Conservation (phyloP, 1,140 invertebrate genomes). For the Philaenus spumarius region DNA sequence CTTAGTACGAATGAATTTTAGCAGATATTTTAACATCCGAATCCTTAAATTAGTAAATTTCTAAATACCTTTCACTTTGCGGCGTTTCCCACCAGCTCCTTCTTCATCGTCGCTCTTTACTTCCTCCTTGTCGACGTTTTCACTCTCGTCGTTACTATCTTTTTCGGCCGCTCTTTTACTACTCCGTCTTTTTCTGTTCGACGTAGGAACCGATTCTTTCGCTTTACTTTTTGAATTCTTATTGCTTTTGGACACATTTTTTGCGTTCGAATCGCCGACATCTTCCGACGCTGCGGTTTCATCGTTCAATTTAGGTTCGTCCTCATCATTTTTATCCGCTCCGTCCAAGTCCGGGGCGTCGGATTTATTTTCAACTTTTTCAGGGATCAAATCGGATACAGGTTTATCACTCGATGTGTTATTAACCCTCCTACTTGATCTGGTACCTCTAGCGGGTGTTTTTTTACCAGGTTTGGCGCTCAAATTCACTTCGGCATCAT, state of each 20-base stretch:
- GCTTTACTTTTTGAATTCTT: background rate
- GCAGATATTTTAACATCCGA: too few species aligned
- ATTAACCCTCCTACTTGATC: too few species aligned
- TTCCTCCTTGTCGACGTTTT: background rate
- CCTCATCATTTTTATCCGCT: constrained; percentile 35
- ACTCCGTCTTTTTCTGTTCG: constrained; percentile 4
- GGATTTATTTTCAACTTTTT: background rate
- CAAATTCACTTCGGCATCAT: too few species aligned
- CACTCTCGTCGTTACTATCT: constrained; percentile 6
- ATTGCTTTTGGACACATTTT: background rate
- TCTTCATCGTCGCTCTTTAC: constrained; percentile 28
- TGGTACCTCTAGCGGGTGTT: background rate
- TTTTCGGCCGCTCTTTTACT: background rate
- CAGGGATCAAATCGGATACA: background rate
- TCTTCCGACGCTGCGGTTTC: constrained; percentile 15
- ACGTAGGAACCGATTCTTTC: background rate
- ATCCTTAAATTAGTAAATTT: too few species aligned
- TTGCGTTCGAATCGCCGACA: background rate
- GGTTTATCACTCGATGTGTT: too few species aligned
- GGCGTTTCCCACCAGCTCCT: constrained; percentile 44
- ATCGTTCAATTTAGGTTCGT: constrained; percentile 37
- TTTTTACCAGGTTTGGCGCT: too few species aligned
- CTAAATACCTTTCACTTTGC: constrained; percentile 40
- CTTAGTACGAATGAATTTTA: too few species aligned
- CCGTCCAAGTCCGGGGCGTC: constrained; percentile 14